Base-by-base conservation (phyloP, 2,113 vertebrate genomes). In the Nothocercus julius region DNA sequence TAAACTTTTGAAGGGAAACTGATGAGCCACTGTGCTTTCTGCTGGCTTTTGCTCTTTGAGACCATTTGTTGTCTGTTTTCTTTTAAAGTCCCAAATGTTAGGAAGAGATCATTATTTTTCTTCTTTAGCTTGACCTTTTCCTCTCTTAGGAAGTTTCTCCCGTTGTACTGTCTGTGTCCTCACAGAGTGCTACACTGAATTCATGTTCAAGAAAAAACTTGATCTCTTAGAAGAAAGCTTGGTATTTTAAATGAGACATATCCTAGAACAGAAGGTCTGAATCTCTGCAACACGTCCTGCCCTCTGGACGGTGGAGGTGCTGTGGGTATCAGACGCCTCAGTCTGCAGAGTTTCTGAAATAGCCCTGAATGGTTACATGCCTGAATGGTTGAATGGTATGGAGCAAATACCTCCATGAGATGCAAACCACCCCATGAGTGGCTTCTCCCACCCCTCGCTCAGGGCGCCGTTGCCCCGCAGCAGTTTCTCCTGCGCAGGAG, bases 31-130 rank as follows among this genome's bases (percentile, higher is more conserved):
- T 85, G 4, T 58, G 47, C 89, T 95, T 87, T 95, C 84, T 93
- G 58, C 91, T 91, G 74, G 70, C 49, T 80, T 91, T 44, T 62
- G 22, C 32, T 82, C 84, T 95, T 91, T 97, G 87, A 93, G 54
- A 69, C 62, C 36, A 25, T 92, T 93, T 89, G 70, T 92, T 95
- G 24, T 70, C 76, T 68, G n/a, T 80, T 93, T 92, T 82, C 77
- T 87, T 94, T 92, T 89, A 32, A 93, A 87, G 82, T 88, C 70
- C 93, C 66, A 89, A 96, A 82, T 67, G 67, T 91, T 82, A 91
- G 90, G 82, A 59, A 67, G 82, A 91, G 61, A 49, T 92, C 81
- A 85, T 93, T 96, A 95, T 95, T 96, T 91, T 93, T 96, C 47
- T 40, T 87, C 27, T 91, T 89, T 89, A 85, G 36, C 54, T 85